A percentile compares a stretch with the other conserved stretches of the same genome.
phyloP scores from a whole-genome alignment of 2,797 vertebrate species.

The Falco concolor region DNA sequence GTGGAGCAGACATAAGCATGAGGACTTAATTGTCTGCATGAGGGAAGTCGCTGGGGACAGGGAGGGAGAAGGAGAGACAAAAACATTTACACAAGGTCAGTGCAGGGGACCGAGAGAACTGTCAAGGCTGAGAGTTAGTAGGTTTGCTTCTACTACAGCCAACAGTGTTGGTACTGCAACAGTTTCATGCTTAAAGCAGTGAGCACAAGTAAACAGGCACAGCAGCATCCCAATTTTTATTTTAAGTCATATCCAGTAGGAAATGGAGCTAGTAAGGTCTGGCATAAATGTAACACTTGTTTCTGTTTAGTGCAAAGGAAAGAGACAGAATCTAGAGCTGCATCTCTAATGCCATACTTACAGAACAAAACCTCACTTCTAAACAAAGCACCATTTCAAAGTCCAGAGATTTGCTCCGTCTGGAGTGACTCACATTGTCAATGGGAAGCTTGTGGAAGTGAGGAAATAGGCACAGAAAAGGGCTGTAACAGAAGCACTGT shows the following conservation, averaged over 20 bases:
- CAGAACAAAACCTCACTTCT: not conserved
- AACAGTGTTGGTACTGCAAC: conserved; percentile 37
- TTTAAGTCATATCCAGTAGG: conserved; percentile 17
- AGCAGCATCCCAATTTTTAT: conserved; percentile 18
- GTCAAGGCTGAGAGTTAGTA: conserved; percentile 34
- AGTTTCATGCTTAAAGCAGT: conserved; percentile 47
- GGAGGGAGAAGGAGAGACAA: not conserved
- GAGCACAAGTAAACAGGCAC: not conserved
- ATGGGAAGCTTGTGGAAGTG: not conserved
- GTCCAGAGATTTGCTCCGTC: not conserved
- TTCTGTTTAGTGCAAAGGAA: conserved; percentile 29
- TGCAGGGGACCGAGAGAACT: conserved; percentile 55
- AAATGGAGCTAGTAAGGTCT: conserved; percentile 21
- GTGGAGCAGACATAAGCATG: conserved; percentile 51
- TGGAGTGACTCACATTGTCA: not conserved
- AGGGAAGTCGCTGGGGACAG: not conserved
- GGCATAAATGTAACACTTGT: conserved; percentile 30
- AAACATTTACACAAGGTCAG: conserved; percentile 43
- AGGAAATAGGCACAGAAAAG: not conserved
- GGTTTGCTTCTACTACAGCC: conserved; percentile 36
- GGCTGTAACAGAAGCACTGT: not conserved
- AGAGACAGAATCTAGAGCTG: not conserved
- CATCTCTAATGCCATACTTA: not conserved
- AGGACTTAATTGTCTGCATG: conserved; percentile 42
- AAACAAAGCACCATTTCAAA: not conserved